Conservation (phyloP, 2,888 invertebrate species). For the Incurvaria masculella region DNA sequence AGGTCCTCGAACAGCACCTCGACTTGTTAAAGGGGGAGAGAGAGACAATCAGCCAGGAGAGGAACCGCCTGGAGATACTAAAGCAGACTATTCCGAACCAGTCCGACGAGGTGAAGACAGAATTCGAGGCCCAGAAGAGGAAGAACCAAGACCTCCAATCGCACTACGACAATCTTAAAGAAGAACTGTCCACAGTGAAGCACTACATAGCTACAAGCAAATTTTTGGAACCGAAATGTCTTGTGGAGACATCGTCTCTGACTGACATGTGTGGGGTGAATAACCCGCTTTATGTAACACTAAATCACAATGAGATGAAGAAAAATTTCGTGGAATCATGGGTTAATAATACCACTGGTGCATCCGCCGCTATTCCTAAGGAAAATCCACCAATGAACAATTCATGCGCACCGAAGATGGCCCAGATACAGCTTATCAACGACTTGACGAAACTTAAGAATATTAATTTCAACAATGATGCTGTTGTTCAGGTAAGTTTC, state of each 20-base stretch:
- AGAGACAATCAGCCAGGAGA: constrained; percentile 30
- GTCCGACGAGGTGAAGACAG: constrained; percentile 15
- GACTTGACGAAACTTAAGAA: constrained; percentile 42
- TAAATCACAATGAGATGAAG: constrained; percentile 28
- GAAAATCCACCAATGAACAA: not conserved
- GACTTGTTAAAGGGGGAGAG: constrained; percentile 33
- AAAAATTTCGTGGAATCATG: constrained; percentile 8
- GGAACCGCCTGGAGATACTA: constrained; percentile 23
- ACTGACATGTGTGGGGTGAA: constrained; percentile 23
- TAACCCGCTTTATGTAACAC: constrained; percentile 17
- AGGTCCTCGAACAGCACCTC: constrained; percentile 28
- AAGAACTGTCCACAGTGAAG: constrained; percentile 28
- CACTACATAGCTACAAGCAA: constrained; percentile 27
- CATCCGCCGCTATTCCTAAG: not conserved
- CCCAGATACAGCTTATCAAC: constrained; percentile 26
- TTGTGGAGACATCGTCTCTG: constrained; percentile 27
- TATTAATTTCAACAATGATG: constrained; percentile 23
- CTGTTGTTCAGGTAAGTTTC: not conserved
- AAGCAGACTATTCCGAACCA: constrained; percentile 10
- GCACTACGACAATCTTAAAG: constrained; percentile 29
- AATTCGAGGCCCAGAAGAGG: constrained; percentile 13
- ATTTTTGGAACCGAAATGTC: constrained; percentile 22
- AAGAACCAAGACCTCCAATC: constrained; percentile 22
- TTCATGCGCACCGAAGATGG: not conserved
- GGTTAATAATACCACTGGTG: not conserved